Base-by-base conservation (phyloP, 2,113 vertebrate genomes). In the Upupa epops region DNA sequence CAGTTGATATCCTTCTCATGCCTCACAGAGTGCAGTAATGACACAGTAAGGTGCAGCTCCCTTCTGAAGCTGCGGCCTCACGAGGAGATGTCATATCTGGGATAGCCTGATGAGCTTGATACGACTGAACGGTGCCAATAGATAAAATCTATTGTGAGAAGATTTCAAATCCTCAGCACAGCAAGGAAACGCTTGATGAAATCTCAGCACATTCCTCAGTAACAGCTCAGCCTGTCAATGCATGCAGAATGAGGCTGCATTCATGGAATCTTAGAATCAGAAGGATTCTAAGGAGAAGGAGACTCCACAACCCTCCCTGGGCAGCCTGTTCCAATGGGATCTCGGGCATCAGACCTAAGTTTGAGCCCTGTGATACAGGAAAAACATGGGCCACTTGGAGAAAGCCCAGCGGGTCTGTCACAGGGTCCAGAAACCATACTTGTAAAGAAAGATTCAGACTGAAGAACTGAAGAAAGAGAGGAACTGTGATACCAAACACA, bases 91-190 rank as follows among this genome's bases (percentile, higher is more conserved):
- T 36, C 74, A 68, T 58, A 69, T 54, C 73, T 90, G 58, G 5
- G 7, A 90, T 96, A 83, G 69, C 85, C 78, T 93, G 90, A 94
- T 77, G 89, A 92, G 84, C 54, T 64, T 88, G 87, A 93, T 95
- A 89, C 4, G 61, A 80, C 82, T 85, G 74, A 87, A 94, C 65
- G 91, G 71, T 80, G 84, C 82, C 95, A 94, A 88, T 56, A 89
- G 91, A 81, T 36, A 79, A 90, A 87, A 92, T 68, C 74, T 73
- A 79, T 36, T 76, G 84, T 72, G 86, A 78, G 92, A 86, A 88
- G 83, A 65, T 89, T 87, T 90, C 76, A 89, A 89, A 73, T 66
- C 85, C 85, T 84, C 83, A 79, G 46, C 74, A 49, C 81, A 92
- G 88, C 83, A 84, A 86, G 92, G 60, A 90, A 82, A 86, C 49